These are phyloP conservation scores for Centropristis striata DNA, from an alignment of 2,113 vertebrate genomes.

Conservation along the genomic window DNA sequence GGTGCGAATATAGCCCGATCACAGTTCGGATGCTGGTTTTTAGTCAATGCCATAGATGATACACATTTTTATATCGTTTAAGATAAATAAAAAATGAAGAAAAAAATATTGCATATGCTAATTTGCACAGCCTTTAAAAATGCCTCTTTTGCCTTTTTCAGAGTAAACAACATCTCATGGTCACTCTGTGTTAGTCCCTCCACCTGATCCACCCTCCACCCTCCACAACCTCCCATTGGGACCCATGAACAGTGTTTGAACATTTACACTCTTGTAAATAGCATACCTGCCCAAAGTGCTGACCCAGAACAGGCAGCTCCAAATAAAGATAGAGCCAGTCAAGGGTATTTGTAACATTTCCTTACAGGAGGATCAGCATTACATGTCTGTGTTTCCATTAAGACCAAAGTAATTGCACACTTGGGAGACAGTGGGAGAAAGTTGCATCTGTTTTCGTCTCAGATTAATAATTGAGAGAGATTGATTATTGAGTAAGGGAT, in stretches of 20 bases:
- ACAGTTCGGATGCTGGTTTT: too few relatives aligned
- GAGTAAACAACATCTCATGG: slow-evolving; percentile 6
- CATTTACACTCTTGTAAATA: slow-evolving; percentile 50
- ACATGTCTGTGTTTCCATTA: slow-evolving; percentile 57
- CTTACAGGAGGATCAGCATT: slow-evolving; percentile 49
- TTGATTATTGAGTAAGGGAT: slow-evolving; percentile 58
- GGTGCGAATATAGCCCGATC: too few relatives aligned
- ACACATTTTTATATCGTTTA: too few relatives aligned
- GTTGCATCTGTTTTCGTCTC: slow-evolving; percentile 41
- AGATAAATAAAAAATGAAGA: too few relatives aligned
- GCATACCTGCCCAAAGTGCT: slow-evolving; percentile 54
- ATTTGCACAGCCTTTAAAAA: neutral
- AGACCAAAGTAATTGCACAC: slow-evolving; percentile 58
- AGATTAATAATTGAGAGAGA: slow-evolving; percentile 72
- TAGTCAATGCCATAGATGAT: too few relatives aligned
- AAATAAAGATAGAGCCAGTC: slow-evolving; percentile 56
- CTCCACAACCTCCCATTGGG: slow-evolving; percentile 25
- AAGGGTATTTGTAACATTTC: slow-evolving; percentile 27
- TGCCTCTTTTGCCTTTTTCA: neutral
- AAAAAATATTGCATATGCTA: too few relatives aligned
- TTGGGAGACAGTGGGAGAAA: slow-evolving; percentile 39
- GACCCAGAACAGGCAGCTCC: slow-evolving; percentile 51
- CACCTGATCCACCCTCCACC: slow-evolving; percentile 16
- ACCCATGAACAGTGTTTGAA: slow-evolving; percentile 50
- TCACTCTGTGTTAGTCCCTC: slow-evolving; percentile 2